A percentile compares a stretch with the other conserved stretches of the same genome.
These are phyloP conservation scores for Caenorhabditis japonica DNA, from an alignment of 2,888 invertebrate species.

Conservation along the genomic window DNA sequence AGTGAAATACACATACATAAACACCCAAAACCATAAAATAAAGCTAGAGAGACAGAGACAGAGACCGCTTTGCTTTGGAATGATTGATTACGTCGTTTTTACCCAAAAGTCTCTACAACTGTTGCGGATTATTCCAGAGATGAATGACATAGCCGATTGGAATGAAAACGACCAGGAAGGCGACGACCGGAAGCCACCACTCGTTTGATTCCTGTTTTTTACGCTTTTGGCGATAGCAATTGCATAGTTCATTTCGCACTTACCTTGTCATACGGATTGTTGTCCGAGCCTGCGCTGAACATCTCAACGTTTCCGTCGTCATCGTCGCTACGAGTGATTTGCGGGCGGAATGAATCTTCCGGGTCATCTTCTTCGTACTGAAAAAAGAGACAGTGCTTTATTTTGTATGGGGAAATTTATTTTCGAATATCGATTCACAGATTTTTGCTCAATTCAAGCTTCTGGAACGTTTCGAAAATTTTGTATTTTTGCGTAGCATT, in stretches of 20 bases:
- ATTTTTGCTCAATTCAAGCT: no score
- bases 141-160: slow-evolving; percentile 15
- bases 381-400: no score
- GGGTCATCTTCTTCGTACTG: slow-evolving; percentile 7
- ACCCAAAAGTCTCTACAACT: no score
- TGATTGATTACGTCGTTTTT: no score
- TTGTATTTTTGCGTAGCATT: no score
- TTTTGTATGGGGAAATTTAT: no score
- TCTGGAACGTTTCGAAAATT: no score
- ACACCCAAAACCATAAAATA: not conserved
- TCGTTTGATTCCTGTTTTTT: slow-evolving; percentile 3
- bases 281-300: slow-evolving; percentile 2
- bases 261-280: slow-evolving; percentile 37
- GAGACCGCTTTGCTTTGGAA: not conserved
- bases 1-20: slow-evolving; percentile 7
- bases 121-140: not conserved
- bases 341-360: slow-evolving; percentile 6
- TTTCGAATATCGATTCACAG: no score
- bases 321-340: slow-evolving; percentile 15
- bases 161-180: slow-evolving; percentile 5
- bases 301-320: slow-evolving; percentile 15
- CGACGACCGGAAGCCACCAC: not conserved
- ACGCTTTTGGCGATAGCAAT: slow-evolving; percentile 6
- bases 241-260: no score
- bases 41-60: not conserved